A percentile compares a stretch with the other conserved stretches of the same genome.
Conservation (phyloP, 1,140 invertebrate species). For the Aethina tumida region DNA sequence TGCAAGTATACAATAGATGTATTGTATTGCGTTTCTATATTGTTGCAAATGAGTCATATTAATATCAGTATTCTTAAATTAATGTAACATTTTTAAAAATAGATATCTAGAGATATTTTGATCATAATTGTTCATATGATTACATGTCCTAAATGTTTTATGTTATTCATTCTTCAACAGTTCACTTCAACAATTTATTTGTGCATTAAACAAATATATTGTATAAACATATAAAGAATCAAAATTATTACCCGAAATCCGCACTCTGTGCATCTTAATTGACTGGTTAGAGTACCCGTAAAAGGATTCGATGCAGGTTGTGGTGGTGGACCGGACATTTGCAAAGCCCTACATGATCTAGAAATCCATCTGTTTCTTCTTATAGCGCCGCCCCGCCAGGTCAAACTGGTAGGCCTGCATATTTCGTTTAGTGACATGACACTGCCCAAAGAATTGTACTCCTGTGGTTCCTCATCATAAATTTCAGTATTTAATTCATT, state of each 20-base stretch:
- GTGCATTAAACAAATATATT: no score
- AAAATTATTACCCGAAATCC: constrained; percentile 59
- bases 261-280: constrained; percentile 72
- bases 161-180: not conserved
- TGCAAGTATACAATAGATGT: no score
- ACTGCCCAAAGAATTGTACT: constrained; percentile 30
- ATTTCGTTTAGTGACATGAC: constrained; percentile 35
- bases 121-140: no score
- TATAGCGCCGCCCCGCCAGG: constrained; percentile 25
- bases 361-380: constrained; percentile 35
- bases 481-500: constrained; percentile 26
- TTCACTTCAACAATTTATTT: constrained; percentile 7
- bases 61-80: no score
- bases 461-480: constrained; percentile 18
- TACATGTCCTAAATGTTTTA: not conserved
- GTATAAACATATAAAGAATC: no score
- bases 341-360: constrained; percentile 36
- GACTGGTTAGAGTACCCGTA: constrained; percentile 72
- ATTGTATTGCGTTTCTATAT: no score
- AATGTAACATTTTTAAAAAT: no score
- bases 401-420: constrained; percentile 28
- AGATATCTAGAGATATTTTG: no score
- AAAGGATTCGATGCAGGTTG: constrained; percentile 52
- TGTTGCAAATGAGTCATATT: no score
- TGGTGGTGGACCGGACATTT: constrained; percentile 38